Percentiles rank a stretch among this genome's conserved stretches.
These are phyloP conservation scores for Steromphala cineraria DNA, from an alignment of 2,888 invertebrate species.

Conservation along the genomic window DNA sequence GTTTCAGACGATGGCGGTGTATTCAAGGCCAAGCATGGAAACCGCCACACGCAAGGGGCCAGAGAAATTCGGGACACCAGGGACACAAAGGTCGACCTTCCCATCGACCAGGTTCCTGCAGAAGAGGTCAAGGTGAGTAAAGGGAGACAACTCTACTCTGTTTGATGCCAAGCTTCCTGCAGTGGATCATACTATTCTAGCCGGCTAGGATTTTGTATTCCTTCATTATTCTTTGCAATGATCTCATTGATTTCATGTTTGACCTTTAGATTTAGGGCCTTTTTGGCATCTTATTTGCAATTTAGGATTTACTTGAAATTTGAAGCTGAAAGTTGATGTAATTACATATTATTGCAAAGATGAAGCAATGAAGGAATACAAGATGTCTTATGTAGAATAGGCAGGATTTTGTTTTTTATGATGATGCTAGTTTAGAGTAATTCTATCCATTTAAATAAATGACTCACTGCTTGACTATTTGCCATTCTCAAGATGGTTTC, in stretches of 20 bases:
- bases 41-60: constrained; percentile 43
- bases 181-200: neutral
- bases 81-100: constrained; percentile 56
- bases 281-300: too few relatives aligned
- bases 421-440: too few relatives aligned
- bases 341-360: too few relatives aligned
- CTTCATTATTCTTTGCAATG: neutral
- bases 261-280: too few relatives aligned
- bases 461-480: too few relatives aligned
- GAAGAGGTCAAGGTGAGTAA: constrained; percentile 55
- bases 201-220: neutral
- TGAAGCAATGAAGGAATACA: neutral
- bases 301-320: too few relatives aligned
- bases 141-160: neutral
- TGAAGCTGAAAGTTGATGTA: too few relatives aligned
- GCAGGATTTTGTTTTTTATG: too few relatives aligned
- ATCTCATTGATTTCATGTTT: neutral
- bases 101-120: constrained; percentile 59
- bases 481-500: too few relatives aligned
- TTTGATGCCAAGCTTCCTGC: neutral
- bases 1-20: constrained; percentile 58
- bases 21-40: constrained; percentile 50
- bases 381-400: too few relatives aligned
- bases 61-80: constrained; percentile 49
- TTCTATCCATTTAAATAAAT: too few relatives aligned